These are phyloP conservation scores for Sigmodon hispidus DNA, from an alignment of 2,113 vertebrate species.

Conservation along the genomic window DNA sequence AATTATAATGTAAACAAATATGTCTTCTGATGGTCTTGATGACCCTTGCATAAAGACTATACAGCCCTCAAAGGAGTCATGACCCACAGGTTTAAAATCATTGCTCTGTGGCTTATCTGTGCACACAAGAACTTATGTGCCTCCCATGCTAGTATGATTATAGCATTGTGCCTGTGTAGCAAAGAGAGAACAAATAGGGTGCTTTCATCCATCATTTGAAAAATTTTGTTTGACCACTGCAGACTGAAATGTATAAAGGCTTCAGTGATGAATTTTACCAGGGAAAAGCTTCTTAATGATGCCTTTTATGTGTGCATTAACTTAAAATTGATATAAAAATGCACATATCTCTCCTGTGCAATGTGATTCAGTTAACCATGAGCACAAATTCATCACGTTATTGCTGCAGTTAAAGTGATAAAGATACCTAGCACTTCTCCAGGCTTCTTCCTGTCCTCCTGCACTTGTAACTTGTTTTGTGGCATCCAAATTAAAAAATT, in stretches of 20 bases:
- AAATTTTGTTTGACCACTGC: not conserved
- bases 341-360: too few relatives aligned
- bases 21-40: too few relatives aligned
- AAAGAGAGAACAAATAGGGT: accelerated
- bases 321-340: not conserved
- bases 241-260: not conserved
- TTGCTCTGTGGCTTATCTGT: not conserved
- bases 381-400: not conserved
- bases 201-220: not conserved
- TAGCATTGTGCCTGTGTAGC: accelerated
- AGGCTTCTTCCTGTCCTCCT: not conserved
- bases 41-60: too few relatives aligned
- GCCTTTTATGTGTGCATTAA: not conserved
- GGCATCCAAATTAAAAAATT: not conserved
- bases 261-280: not conserved
- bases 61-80: too few relatives aligned
- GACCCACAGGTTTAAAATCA: too few relatives aligned
- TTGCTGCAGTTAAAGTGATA: not conserved
- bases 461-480: not conserved
- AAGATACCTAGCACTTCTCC: not conserved
- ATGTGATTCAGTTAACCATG: not conserved
- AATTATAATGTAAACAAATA: too few relatives aligned
- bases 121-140: not conserved
- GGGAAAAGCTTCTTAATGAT: not conserved
- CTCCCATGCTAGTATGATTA: not conserved